Evolutionary conservation across 2,113 vertebrate species (phyloP), one percentile per base, ranked within the genome.

Genomic region (Pelvicachromis taeniatus): DNA sequence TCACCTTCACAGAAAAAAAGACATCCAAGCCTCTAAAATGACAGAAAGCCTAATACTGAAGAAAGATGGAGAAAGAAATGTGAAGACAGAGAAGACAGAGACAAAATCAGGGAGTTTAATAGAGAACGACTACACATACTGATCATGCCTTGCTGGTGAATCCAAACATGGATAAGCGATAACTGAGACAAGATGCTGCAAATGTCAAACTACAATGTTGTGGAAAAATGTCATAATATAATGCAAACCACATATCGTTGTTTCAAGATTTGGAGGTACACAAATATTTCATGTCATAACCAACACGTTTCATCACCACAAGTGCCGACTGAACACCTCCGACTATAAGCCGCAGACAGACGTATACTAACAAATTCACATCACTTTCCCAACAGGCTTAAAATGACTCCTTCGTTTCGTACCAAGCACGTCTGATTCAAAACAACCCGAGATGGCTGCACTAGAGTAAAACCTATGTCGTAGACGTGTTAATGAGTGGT

Each of bases 401-500:
- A 65, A 78, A 53, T 48, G 10, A 86, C 7, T 7, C 5, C 29
- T n/a, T 33, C 4, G 0, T 70, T 59, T 84, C 29, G 61, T 33
- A 9, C 65, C 65, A 8, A 8, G 10, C 9, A 35, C 1, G 4
- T 53, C 55, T 33, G 9, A 91, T 50, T 89, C 16, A 83, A 88
- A 91, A 53, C 58, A 86, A 91, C 75, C 23, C 9, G n/a, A 86
- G 48, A 59, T 85, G 89, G 80, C 68, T 73, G 83, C 80, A 85
- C 83, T 5, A 48, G 38, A 79, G 65, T 88, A 68, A 87, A 92
- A 92, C 38, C 78, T 83, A 50, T 58, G 77, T 81, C 11, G 7
- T 38, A 90, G 91, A 93, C 84, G 87, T 94, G 92, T 91, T 91
- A 91, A 94, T 94, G 85, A 93, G 85, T 84, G 85, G 59, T 84